These are phyloP conservation scores for Hoplostethus mediterraneus DNA, from an alignment of 2,797 vertebrate species.

Conservation along the genomic window DNA sequence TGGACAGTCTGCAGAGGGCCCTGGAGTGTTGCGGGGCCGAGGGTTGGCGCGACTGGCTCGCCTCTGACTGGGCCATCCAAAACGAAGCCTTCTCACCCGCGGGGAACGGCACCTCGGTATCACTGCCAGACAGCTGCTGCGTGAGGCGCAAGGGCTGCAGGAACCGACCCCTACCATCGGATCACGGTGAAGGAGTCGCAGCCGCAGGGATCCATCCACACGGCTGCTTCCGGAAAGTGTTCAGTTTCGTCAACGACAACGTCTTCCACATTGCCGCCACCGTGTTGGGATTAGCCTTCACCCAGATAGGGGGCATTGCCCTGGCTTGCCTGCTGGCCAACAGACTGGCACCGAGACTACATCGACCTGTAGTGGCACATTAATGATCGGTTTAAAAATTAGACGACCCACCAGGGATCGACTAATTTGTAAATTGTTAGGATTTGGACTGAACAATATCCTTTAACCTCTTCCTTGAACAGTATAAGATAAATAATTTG, in stretches of 20 bases:
- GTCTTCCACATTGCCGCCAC: conserved; percentile 88
- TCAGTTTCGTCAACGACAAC: conserved; percentile 88
- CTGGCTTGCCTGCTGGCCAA: conserved; percentile 88
- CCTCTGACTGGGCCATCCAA: conserved; percentile 86
- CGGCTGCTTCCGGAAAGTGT: conserved; percentile 90
- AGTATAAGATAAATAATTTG: not conserved
- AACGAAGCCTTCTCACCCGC: conserved; percentile 69
- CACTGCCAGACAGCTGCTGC: conserved; percentile 92
- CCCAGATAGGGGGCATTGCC: conserved; percentile 87
- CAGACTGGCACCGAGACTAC: conserved; percentile 76
- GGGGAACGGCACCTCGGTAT: conserved; percentile 80
- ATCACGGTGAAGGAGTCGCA: conserved; percentile 49
- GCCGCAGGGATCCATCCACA: conserved; percentile 79
- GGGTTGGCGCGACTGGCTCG: conserved; percentile 90
- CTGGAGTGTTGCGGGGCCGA: conserved; percentile 90
- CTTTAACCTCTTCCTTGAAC: conserved; percentile 1
- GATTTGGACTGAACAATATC: conserved; percentile 3
- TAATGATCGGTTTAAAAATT: conserved; percentile 39
- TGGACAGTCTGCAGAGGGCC: conserved; percentile 89
- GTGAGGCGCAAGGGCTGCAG: conserved; percentile 84
- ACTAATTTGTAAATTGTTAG: not conserved
- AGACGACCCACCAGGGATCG: not conserved
- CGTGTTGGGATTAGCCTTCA: conserved; percentile 86
- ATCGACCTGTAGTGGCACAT: conserved; percentile 67
- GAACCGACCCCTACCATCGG: conserved; percentile 80